phyloP scores from a whole-genome alignment of 2,113 vertebrate species.

The Siniperca knerii region DNA sequence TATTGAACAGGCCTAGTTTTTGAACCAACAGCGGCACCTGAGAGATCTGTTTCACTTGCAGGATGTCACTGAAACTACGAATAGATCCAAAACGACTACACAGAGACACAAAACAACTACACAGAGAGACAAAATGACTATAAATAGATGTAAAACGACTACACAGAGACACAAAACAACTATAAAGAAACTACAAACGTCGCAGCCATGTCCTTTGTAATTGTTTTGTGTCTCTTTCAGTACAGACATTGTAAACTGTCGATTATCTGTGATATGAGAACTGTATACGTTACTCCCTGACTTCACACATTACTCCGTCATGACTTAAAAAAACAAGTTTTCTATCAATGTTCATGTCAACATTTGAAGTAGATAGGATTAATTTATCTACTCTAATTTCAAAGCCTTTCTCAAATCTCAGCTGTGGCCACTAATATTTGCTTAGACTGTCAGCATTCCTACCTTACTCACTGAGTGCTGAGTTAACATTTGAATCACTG shows the following conservation, averaged over 20 bases:
- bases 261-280: not conserved
- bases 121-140: not conserved
- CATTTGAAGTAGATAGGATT: not conserved
- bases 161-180: not conserved
- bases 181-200: not conserved
- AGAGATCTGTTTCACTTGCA: not conserved
- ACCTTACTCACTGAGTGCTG: not conserved
- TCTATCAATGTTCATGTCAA: not conserved
- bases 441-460: not conserved
- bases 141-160: not conserved
- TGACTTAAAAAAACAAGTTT: not conserved
- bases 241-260: not conserved
- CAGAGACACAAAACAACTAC: not conserved
- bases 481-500: conserved; percentile 32
- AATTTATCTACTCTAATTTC: not conserved
- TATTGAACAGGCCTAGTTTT: not conserved
- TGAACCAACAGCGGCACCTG: not conserved
- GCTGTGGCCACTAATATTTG: conserved; percentile 4
- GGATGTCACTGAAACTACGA: too few species aligned
- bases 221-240: not conserved
- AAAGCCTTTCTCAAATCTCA: not conserved
- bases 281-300: not conserved
- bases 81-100: not conserved
- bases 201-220: not conserved
- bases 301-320: not conserved